Percentiles rank a stretch among this genome's conserved stretches.
phyloP scores from a whole-genome alignment of 2,888 invertebrate species.

The Meandrusa payeni region DNA sequence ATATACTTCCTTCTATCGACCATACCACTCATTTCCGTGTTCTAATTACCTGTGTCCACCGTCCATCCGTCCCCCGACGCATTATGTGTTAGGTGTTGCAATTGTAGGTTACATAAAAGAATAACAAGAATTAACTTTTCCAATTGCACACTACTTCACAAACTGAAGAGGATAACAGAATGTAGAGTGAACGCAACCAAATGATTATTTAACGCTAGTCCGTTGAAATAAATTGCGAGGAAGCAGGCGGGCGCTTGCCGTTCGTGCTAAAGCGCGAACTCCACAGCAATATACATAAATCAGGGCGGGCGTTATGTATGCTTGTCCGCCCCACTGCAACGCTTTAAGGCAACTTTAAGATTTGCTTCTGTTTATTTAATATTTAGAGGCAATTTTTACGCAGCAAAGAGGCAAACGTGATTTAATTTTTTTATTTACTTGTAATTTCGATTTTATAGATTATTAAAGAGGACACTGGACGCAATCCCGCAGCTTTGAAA shows the following conservation, averaged over 20 bases:
- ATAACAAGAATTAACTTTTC: too few species aligned
- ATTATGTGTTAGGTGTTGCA: too few species aligned
- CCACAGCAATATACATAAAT: constrained; percentile 20
- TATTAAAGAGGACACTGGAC: too few species aligned
- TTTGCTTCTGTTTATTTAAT: constrained; percentile 11
- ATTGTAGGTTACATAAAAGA: too few species aligned
- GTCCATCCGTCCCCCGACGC: too few species aligned
- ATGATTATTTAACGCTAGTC: constrained; percentile 14
- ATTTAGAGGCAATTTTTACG: neutral
- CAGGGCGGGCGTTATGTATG: constrained; percentile 21
- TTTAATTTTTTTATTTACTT: too few species aligned
- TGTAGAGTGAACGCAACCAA: constrained; percentile 3
- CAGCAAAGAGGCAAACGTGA: too few species aligned
- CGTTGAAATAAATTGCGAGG: constrained; percentile 12
- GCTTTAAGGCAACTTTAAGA: constrained; percentile 18
- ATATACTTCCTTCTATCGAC: too few species aligned
- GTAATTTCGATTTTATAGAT: too few species aligned
- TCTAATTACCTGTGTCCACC: too few species aligned
- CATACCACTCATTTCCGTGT: too few species aligned
- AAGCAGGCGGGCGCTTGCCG: constrained; percentile 6
- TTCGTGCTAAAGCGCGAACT: constrained; percentile 18
- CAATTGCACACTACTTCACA: neutral
- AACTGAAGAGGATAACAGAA: neutral
- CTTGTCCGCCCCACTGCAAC: constrained; percentile 8
- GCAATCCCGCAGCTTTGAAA: too few species aligned